phyloP scores from a whole-genome alignment of 2,113 vertebrate species.

The Pteruthius melanotis region DNA sequence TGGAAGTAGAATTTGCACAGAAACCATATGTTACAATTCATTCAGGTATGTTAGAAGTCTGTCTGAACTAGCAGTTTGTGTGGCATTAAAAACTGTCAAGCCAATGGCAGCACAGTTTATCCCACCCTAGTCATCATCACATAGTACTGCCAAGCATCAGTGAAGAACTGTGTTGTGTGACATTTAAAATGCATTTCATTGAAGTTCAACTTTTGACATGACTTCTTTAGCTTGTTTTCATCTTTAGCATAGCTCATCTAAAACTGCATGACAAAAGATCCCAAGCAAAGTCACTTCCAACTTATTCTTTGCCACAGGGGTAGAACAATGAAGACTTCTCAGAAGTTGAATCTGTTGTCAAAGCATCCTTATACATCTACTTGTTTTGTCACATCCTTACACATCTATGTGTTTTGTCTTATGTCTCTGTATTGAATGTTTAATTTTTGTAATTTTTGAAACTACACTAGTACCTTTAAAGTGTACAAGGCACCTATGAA shows the following conservation, averaged over 20 bases:
- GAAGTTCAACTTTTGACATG: not conserved
- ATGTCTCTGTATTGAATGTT: not conserved
- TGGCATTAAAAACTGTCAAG: not conserved
- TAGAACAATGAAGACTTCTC: not conserved
- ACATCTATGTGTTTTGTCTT: not conserved
- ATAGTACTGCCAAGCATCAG: not conserved
- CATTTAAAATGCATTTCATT: not conserved
- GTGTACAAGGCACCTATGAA: slow-evolving; percentile 67
- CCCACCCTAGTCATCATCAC: not conserved
- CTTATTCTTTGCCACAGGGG: not conserved
- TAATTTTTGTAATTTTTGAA: not conserved
- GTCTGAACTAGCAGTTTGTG: not conserved
- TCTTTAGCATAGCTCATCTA: not conserved
- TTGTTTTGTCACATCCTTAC: not conserved
- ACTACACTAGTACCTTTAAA: slow-evolving; percentile 71
- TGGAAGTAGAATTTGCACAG: not conserved
- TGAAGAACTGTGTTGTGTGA: not conserved
- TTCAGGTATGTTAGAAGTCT: not conserved
- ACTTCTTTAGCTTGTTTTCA: not conserved
- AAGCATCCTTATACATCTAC: not conserved
- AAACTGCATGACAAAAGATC: not conserved
- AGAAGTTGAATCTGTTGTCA: not conserved
- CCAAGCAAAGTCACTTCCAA: not conserved
- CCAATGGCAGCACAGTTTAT: not conserved
- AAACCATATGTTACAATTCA: not conserved